These are phyloP conservation scores for Seriola quinqueradiata DNA, from an alignment of 2,113 vertebrate genomes.

Conservation along the genomic window DNA sequence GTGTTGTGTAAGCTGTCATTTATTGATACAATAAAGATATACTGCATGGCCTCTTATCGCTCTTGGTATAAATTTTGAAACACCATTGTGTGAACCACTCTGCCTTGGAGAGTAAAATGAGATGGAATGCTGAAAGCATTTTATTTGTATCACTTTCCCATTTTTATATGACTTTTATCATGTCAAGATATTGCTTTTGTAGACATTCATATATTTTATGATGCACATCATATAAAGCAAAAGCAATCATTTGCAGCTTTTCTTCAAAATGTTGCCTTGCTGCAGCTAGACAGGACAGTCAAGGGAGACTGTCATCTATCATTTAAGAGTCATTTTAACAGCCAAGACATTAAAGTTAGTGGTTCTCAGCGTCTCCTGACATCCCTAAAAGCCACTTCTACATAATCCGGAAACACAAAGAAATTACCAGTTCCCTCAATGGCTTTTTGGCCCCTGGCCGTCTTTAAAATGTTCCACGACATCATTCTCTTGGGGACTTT, in stretches of 20 bases:
- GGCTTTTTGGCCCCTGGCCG: conserved; percentile 35
- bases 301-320: conserved; percentile 43
- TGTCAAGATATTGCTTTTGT: conserved; percentile 30
- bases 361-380: conserved; percentile 52
- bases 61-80: not conserved
- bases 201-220: conserved; percentile 34
- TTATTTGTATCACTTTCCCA: conserved; percentile 20
- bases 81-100: conserved; percentile 5
- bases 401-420: conserved; percentile 51
- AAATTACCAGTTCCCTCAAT: conserved; percentile 46
- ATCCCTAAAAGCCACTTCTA: conserved; percentile 67
- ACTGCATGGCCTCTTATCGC: not conserved
- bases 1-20: not conserved
- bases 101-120: conserved; percentile 6
- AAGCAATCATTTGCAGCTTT: conserved; percentile 41
- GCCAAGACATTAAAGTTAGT: conserved; percentile 49
- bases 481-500: conserved; percentile 33
- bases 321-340: conserved; percentile 64
- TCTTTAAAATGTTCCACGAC: conserved; percentile 59
- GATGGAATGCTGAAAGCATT: not conserved
- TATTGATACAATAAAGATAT: conserved; percentile 16
- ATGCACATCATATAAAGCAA: conserved; percentile 35
- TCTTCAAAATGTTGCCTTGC: conserved; percentile 23
- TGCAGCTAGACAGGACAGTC: conserved; percentile 20
- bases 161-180: conserved; percentile 36